phyloP scores from a whole-genome alignment of 2,888 invertebrate genomes.

The Pyrocoelia pectoralis region DNA sequence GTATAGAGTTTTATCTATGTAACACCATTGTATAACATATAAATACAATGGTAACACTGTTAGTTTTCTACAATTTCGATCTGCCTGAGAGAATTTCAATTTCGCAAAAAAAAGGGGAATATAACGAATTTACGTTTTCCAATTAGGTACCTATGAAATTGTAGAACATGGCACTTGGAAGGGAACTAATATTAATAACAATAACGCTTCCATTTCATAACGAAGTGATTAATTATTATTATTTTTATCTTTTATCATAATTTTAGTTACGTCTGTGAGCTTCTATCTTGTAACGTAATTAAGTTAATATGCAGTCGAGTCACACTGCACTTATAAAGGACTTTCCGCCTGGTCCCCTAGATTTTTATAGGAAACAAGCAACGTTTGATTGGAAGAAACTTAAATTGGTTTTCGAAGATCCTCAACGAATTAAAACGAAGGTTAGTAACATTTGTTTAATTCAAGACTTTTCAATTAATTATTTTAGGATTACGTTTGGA shows the following conservation, averaged over 20 bases:
- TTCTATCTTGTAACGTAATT: neutral
- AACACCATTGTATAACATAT: too few species aligned
- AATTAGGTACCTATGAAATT: too few species aligned
- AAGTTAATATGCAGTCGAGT: slow-evolving; percentile 13
- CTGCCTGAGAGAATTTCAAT: too few species aligned
- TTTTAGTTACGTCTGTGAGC: neutral
- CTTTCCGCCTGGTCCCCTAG: slow-evolving; percentile 78
- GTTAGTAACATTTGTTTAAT: slow-evolving; percentile 61
- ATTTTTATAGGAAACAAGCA: slow-evolving; percentile 78
- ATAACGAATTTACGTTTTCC: too few species aligned
- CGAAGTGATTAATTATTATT: neutral
- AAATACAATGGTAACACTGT: too few species aligned
- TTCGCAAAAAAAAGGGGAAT: too few species aligned
- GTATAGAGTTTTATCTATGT: too few species aligned
- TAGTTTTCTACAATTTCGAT: too few species aligned
- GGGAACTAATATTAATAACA: too few species aligned
- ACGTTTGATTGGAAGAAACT: slow-evolving; percentile 89
- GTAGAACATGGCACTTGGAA: too few species aligned
- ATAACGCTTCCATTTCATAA: slow-evolving; percentile 2
- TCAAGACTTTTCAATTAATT: neutral
- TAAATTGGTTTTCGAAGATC: slow-evolving; percentile 79
- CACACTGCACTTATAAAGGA: slow-evolving; percentile 68
- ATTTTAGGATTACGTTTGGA: slow-evolving; percentile 78
- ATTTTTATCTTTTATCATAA: neutral
- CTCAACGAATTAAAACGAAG: slow-evolving; percentile 76